Percentiles rank a stretch among this genome's conserved stretches.
Conservation (phyloP, 2,888 invertebrate species). For the Caenorhabditis sp. region DNA sequence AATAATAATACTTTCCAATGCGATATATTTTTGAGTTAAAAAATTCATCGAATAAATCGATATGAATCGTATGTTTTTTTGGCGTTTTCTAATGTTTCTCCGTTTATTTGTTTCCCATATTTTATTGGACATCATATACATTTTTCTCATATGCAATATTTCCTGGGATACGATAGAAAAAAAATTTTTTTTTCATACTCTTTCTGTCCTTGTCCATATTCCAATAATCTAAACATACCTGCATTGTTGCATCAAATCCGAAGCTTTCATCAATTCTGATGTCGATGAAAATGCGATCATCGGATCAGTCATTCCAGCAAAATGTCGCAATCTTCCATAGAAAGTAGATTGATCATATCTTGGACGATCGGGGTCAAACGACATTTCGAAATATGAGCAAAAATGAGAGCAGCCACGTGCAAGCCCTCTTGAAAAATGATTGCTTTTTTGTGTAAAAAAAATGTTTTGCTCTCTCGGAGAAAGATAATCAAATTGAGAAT, state of each 20-base stretch:
- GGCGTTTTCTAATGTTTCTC: too few relatives aligned
- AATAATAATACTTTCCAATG: too few relatives aligned
- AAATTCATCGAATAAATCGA: too few relatives aligned
- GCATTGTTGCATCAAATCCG: conserved; percentile 81
- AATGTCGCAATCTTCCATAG: conserved; percentile 87
- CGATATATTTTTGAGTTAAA: too few relatives aligned
- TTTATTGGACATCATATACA: neutral
- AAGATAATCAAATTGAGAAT: neutral
- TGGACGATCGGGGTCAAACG: conserved; percentile 48
- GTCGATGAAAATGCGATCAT: conserved; percentile 82
- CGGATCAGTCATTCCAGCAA: conserved; percentile 90
- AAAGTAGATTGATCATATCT: conserved; percentile 77
- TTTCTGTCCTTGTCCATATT: neutral
- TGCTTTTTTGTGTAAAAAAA: conserved; percentile 2
- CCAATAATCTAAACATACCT: conserved; percentile 75
- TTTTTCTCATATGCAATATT: neutral
- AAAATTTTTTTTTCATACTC: neutral
- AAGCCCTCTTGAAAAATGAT: neutral
- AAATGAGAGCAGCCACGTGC: conserved; percentile 4
- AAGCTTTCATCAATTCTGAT: conserved; percentile 81
- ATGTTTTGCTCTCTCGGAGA: neutral
- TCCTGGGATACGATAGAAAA: neutral
- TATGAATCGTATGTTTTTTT: too few relatives aligned
- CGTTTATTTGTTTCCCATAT: too few relatives aligned
- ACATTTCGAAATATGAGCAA: conserved; percentile 17